phyloP scores from a whole-genome alignment of 37 sponge, comb jelly and placozoan species.

The Beroe forskalii region DNA sequence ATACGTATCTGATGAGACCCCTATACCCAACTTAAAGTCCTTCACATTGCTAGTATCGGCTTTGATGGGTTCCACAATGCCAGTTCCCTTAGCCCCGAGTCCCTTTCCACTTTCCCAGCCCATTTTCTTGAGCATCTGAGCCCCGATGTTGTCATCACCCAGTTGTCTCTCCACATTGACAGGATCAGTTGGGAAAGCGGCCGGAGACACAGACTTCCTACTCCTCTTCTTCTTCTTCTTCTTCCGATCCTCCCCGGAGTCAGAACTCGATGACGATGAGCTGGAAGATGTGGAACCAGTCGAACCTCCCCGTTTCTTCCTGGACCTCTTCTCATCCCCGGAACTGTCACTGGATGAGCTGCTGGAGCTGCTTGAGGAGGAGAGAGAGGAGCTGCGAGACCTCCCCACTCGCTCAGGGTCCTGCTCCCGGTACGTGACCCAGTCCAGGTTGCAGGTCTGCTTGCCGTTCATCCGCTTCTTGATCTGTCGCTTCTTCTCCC shows the following conservation, averaged over 20 bases:
- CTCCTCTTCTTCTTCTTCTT: not conserved
- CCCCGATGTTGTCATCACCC: constrained; percentile 63
- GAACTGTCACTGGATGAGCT: not conserved
- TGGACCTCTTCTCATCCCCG: not conserved
- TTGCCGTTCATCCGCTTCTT: not conserved
- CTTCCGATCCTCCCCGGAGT: not conserved
- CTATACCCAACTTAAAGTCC: constrained; percentile 77
- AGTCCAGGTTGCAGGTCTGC: not conserved
- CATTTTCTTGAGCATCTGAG: constrained; percentile 67
- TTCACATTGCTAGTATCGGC: constrained; percentile 69
- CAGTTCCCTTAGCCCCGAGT: constrained; percentile 56
- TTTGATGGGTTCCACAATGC: constrained; percentile 66
- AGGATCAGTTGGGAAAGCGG: not conserved
- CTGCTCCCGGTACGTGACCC: constrained; percentile 17
- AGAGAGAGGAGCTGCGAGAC: constrained; percentile 3
- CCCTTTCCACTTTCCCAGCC: constrained; percentile 68
- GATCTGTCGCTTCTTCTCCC: constrained; percentile 50
- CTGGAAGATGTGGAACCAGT: not conserved
- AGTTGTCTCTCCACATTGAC: constrained; percentile 56
- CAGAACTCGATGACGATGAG: not conserved
- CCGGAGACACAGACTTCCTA: constrained; percentile 6
- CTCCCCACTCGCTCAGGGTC: not conserved
- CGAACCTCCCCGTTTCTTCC: not conserved
- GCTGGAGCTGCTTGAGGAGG: constrained; percentile 5
- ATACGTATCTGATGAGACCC: constrained; percentile 71